Base-by-base conservation (phyloP, 1,140 invertebrate species). In the Zaprionus ornatus region DNA sequence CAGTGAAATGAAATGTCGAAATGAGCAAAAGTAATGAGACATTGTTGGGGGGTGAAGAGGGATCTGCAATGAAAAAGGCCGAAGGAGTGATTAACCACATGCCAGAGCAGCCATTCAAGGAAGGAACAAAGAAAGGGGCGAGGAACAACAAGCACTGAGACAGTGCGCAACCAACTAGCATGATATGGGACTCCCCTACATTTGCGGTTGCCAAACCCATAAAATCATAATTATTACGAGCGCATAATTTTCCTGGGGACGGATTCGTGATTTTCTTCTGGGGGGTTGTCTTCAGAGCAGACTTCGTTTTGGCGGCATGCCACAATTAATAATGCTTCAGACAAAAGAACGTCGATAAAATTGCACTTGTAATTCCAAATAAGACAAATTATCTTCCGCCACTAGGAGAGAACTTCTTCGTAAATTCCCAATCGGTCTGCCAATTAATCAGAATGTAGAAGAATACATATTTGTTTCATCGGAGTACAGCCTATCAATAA, bases 1-100 rank as follows among this genome's bases (percentile, higher is more conserved):
- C 64, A 79, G 65, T 73, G 74, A 77, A 77, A 77, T 68, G 77
- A 79, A 76, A 79, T 65, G 79, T 80, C 72, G 86, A 90, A 90
- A 90, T 90, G 85, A 90, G 85, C 85, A 90, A 85, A 90, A 85
- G 81, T 90, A 90, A 90, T 90, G 85, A 87, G 85, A 90, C 83
- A 60, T 80, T 50, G 77, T 60, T 6, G 17, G 60, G 59, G 37
- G 37, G 60, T 32, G 48, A 62, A 42, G 52, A 25, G 3, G 17
- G 45, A 27, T 27, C 21, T 54, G 50, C 21, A 45, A 4, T 15
- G 59, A 64, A 48, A 56, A 54, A 45, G 48, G 56, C 57, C 52
- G 63, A 74, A 61, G 66, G 35, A 68, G 75, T 80, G 76, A 80
- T 80, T 79, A 80, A 80, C 75, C 76, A 71, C 63, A 64, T 7